Conservation (phyloP, 2,888 invertebrate genomes). For the Lamellibrachia satsuma region DNA sequence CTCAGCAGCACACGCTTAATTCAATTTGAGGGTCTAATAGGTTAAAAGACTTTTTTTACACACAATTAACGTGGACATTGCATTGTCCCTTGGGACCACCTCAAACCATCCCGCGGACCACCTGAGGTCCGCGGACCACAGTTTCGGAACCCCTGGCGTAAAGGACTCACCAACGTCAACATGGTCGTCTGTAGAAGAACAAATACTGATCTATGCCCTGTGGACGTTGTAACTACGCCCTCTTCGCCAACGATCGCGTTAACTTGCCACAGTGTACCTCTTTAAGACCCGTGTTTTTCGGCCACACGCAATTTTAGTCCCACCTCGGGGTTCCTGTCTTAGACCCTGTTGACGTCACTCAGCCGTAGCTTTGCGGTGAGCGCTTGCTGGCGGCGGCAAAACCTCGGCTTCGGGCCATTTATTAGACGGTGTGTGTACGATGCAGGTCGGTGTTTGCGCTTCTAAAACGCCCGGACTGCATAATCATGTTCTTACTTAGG, state of each 20-base stretch:
- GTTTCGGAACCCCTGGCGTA: too few relatives aligned
- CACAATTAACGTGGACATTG: too few relatives aligned
- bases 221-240: too few relatives aligned
- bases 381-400: not conserved
- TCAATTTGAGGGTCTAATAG: too few relatives aligned
- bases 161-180: too few relatives aligned
- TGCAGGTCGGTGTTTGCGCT: not conserved
- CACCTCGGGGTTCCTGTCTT: not conserved
- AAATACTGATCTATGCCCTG: too few relatives aligned
- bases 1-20: too few relatives aligned
- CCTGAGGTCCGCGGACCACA: too few relatives aligned
- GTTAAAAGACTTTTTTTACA: too few relatives aligned
- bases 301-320: not conserved
- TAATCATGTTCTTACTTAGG: not conserved
- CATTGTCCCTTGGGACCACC: too few relatives aligned
- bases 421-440: not conserved
- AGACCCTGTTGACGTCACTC: not conserved
- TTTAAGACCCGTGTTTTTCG: not conserved
- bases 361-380: not conserved
- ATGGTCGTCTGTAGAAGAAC: too few relatives aligned
- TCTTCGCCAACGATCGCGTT: not conserved
- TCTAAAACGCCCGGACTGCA: not conserved
- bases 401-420: not conserved
- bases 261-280: not conserved
- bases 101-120: too few relatives aligned